Conservation (phyloP, 2,797 vertebrate species). For the Ciconia nigra region DNA sequence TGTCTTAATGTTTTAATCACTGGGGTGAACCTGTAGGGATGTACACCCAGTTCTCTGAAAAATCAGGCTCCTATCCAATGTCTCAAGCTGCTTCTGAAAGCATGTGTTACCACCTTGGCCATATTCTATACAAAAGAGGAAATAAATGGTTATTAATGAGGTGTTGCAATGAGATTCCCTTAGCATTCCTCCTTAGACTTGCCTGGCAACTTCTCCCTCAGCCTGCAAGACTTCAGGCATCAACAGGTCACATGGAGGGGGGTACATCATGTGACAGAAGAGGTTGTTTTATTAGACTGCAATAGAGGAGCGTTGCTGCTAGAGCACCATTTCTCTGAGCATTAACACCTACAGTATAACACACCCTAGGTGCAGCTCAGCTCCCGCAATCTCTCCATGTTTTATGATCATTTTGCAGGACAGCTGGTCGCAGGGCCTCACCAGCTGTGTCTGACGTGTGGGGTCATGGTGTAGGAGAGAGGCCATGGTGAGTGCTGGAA, state of each 20-base stretch:
- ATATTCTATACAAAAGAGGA: not conserved
- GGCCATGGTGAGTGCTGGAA: not conserved
- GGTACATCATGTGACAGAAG: not conserved
- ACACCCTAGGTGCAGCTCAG: not conserved
- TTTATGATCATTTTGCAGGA: not conserved
- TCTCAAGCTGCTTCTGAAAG: not conserved
- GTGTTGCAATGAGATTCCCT: not conserved
- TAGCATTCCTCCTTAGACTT: not conserved
- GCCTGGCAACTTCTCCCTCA: not conserved
- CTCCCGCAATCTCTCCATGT: fast-evolving
- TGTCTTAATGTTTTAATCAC: not conserved
- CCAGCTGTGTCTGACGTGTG: not conserved
- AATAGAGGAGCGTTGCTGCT: not conserved
- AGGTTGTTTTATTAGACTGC: not conserved
- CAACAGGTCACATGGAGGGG: not conserved
- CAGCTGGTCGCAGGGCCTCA: not conserved
- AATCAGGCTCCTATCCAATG: not conserved
- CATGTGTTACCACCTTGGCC: not conserved
- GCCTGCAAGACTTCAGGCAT: not conserved
- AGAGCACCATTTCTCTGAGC: not conserved
- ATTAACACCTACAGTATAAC: not conserved
- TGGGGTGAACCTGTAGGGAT: not conserved
- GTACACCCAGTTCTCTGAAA: not conserved
- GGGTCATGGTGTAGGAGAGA: not conserved
- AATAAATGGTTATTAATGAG: not conserved